Conservation (phyloP, 2,113 vertebrate genomes). For the Prunella fulvescens region DNA sequence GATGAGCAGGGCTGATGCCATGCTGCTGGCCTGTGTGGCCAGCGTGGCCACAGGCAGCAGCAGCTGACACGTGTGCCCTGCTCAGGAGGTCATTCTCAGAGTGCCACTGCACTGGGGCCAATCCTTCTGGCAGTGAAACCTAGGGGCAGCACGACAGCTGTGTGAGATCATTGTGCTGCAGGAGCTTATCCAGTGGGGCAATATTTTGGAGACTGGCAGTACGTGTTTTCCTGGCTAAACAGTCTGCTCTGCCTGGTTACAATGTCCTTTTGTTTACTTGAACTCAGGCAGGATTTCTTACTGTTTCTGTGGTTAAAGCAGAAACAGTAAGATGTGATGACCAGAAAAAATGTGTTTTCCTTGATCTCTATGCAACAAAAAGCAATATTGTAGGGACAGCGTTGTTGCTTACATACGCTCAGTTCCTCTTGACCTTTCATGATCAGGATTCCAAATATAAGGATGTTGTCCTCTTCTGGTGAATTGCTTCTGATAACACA, state of each 20-base stretch:
- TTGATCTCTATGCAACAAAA: not conserved
- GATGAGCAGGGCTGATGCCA: not conserved
- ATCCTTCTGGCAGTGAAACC: not conserved
- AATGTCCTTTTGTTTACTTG: slow-evolving; percentile 10
- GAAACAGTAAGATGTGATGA: not conserved
- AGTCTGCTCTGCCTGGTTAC: slow-evolving; percentile 13
- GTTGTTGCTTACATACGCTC: not conserved
- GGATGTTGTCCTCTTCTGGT: not conserved
- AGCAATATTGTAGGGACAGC: not conserved
- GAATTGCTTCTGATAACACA: not conserved
- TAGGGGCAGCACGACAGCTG: not conserved
- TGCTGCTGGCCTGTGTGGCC: not conserved
- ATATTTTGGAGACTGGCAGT: slow-evolving; percentile 11
- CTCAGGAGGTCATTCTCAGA: not conserved
- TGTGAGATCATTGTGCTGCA: not conserved
- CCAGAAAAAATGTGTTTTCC: not conserved
- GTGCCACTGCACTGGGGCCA: fast-evolving
- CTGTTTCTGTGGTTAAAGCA: not conserved
- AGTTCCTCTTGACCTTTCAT: not conserved
- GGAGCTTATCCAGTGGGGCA: not conserved
- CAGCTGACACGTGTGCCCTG: fast-evolving
- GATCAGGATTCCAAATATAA: not conserved
- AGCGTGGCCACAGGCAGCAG: fast-evolving
- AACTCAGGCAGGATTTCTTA: not conserved
- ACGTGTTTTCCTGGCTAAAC: not conserved